phyloP scores from a whole-genome alignment of 2,113 vertebrate species.

The Lathamus discolor region DNA sequence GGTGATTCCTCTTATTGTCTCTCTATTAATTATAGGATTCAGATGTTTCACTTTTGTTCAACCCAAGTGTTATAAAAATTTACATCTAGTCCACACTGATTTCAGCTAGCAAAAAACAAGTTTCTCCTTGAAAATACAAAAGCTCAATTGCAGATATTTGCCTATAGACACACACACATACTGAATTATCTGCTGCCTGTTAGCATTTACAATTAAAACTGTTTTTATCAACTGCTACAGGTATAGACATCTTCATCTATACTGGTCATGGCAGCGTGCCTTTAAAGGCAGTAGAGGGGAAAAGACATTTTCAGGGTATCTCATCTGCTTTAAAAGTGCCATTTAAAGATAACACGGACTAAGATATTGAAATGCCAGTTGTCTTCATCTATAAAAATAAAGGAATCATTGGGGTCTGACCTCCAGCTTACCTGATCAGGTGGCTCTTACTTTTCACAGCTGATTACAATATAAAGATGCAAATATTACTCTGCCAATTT shows the following conservation, averaged over 20 bases:
- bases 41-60: background rate
- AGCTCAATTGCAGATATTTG: background rate
- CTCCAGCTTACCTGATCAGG: background rate
- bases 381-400: background rate
- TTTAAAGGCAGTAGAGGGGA: background rate
- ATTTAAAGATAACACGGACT: background rate
- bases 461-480: background rate
- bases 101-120: background rate
- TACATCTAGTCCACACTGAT: rapidly evolving
- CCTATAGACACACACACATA: rapidly evolving
- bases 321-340: background rate
- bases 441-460: background rate
- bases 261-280: background rate
- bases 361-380: background rate
- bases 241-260: background rate
- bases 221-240: background rate
- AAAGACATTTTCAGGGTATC: background rate
- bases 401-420: background rate
- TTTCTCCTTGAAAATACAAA: background rate
- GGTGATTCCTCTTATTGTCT: background rate
- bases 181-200: background rate
- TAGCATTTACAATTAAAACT: background rate
- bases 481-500: background rate
- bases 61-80: background rate
- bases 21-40: background rate